Conservation (phyloP, 2,113 vertebrate genomes). For the Pelecanoides urinatrix region DNA sequence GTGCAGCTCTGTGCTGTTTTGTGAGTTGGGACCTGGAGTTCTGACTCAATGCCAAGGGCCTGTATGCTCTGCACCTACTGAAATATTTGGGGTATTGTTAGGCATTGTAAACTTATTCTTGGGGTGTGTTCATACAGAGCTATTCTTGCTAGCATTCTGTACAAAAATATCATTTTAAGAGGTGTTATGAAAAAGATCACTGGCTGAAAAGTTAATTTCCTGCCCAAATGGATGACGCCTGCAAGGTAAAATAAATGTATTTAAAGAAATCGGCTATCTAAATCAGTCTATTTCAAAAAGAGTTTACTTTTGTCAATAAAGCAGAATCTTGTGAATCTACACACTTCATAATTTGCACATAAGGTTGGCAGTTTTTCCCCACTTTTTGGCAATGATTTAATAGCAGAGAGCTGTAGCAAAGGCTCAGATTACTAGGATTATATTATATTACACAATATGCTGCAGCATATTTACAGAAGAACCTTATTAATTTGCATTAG, state of each 20-base stretch:
- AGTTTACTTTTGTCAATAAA: conserved; percentile 41
- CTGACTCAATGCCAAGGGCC: background rate
- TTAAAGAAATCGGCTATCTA: conserved; percentile 29
- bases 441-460: conserved; percentile 37
- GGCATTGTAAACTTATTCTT: background rate
- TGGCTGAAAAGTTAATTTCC: conserved; percentile 62
- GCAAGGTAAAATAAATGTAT: conserved; percentile 26
- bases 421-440: conserved; percentile 40
- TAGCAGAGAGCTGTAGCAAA: conserved; percentile 4
- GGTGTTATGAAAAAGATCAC: conserved; percentile 42
- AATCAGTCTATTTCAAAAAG: conserved; percentile 39
- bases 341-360: conserved; percentile 58
- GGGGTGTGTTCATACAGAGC: background rate
- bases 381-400: conserved; percentile 43
- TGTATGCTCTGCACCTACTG: background rate
- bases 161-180: conserved; percentile 36
- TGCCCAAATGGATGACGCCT: conserved; percentile 39
- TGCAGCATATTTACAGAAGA: background rate
- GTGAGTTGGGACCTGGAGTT: background rate
- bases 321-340: conserved; percentile 44
- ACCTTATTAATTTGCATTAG: conserved; percentile 3
- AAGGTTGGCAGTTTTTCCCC: conserved; percentile 26
- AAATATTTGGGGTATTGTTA: conserved; percentile 38
- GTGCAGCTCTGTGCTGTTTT: background rate
- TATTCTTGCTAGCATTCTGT: background rate